Base-by-base conservation (phyloP, 2,113 vertebrate genomes). In the Phasianus colchicus region DNA sequence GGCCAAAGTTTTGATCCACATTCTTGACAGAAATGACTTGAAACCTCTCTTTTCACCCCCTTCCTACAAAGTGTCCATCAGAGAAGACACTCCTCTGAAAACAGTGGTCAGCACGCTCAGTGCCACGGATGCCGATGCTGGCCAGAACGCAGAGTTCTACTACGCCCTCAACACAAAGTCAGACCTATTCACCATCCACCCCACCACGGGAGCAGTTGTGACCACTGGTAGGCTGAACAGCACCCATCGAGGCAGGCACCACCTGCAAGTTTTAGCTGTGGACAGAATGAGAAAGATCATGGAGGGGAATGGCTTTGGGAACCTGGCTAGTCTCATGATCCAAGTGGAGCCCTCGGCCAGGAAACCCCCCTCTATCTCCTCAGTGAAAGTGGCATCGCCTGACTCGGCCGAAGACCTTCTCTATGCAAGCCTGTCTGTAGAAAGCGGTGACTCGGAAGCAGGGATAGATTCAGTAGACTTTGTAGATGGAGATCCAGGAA, bases 41-140 rank as follows among this genome's bases (percentile, higher is more conserved):
- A 99, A 99, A 83, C 99, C 99, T 17, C 99, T 99, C 34, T 99
- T 99, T 96, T 99, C 99, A 82, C 99, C 99, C 0, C 99, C 99
- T 4, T 99, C 98, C 0, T 99, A 99, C 96, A 98, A 97, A 87
- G 98, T 98, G 54, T 97, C 96, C 55, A 97, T 99, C 86, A 97
- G 75, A 54, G 99, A 99, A 89, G 98, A 99, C 82, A 92, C 96
- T 13, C 98, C 98, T 25, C 94, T 99, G 20, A 98, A 98, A 93
- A 98, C 98, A 0, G 98, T 98, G 55, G 96, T 99, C 92, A 98
- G 98, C 90, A 98, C 78, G 3, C 98, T 99, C 67, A 99, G 98
- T 1, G 99, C 99, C 54, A 99, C 99, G 1, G 99, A 99, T 0
- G 99, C 99, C 0, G 99, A 99, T 8, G 83, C 98, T 36, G 99